phyloP scores from a whole-genome alignment of 1,140 invertebrate genomes.

The Halyomorpha halys region DNA sequence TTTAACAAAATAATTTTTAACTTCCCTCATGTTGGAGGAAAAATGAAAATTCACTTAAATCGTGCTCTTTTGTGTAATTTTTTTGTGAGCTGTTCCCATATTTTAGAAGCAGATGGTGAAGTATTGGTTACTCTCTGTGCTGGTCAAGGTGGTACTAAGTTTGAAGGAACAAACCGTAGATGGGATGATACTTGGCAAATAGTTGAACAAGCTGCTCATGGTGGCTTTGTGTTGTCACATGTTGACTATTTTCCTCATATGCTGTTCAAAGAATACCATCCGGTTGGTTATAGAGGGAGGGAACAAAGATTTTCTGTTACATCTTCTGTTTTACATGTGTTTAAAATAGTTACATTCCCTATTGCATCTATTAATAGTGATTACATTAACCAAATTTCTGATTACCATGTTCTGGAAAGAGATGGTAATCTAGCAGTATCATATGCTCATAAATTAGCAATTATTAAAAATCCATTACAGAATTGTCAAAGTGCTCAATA shows the following conservation, averaged over 20 bases:
- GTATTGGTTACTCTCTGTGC: constrained; percentile 47
- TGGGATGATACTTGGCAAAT: constrained; percentile 55
- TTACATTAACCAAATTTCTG: neutral
- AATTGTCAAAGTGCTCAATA: neutral
- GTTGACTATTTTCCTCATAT: constrained; percentile 39
- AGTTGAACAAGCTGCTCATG: constrained; percentile 45
- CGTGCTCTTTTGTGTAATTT: constrained; percentile 44
- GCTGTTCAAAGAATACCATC: constrained; percentile 37
- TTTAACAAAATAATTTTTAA: constrained; percentile 51
- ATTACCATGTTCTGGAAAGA: neutral
- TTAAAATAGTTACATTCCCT: constrained; percentile 35
- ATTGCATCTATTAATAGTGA: neutral
- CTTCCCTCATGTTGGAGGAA: constrained; percentile 53
- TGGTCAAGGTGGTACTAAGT: constrained; percentile 50
- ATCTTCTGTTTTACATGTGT: constrained; percentile 39
- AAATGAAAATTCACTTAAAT: constrained; percentile 52
- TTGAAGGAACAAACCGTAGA: constrained; percentile 40
- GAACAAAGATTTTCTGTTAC: constrained; percentile 45
- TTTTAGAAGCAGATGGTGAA: constrained; percentile 37
- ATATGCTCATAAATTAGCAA: neutral
- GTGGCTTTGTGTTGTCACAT: constrained; percentile 40
- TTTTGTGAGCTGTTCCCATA: constrained; percentile 40
- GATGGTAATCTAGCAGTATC: neutral
- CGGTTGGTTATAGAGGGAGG: constrained; percentile 44
- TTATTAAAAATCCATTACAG: constrained; percentile 13